These are phyloP conservation scores for Reticulitermes speratus DNA, from an alignment of 1,140 invertebrate species.

Conservation along the genomic window DNA sequence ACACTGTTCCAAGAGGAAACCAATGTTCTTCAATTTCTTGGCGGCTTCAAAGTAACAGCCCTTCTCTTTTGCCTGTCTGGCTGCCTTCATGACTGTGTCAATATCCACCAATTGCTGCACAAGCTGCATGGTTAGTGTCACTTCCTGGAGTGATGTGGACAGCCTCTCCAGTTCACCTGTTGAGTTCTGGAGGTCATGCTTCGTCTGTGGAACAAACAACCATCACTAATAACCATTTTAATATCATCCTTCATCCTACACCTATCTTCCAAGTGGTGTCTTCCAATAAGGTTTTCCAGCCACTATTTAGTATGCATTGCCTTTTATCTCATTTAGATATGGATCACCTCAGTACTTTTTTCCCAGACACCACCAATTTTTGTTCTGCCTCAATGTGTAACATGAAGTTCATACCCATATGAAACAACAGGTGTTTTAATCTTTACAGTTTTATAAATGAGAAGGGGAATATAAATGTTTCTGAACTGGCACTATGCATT, in stretches of 20 bases:
- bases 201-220: constrained; percentile 30
- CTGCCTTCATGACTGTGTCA: constrained; percentile 26
- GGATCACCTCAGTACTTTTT: not conserved
- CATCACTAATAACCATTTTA: not conserved
- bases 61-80: constrained; percentile 40
- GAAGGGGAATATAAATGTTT: not conserved
- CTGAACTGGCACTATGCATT: not conserved
- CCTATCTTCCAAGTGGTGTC: not conserved
- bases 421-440: not conserved
- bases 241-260: not conserved
- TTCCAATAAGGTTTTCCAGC: not conserved
- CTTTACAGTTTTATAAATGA: not conserved
- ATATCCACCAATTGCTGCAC: constrained; percentile 32
- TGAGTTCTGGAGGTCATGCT: constrained; percentile 33
- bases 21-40: constrained; percentile 50
- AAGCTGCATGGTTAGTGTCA: constrained; percentile 29
- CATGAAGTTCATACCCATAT: not conserved
- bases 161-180: constrained; percentile 36
- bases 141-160: constrained; percentile 33
- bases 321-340: not conserved
- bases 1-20: constrained; percentile 50
- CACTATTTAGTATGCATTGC: not conserved
- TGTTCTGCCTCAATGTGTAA: not conserved
- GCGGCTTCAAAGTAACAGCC: constrained; percentile 52
- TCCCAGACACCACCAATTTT: not conserved